Base-by-base conservation (phyloP, 2,888 invertebrate genomes). In the Latrodectus hesperus region DNA sequence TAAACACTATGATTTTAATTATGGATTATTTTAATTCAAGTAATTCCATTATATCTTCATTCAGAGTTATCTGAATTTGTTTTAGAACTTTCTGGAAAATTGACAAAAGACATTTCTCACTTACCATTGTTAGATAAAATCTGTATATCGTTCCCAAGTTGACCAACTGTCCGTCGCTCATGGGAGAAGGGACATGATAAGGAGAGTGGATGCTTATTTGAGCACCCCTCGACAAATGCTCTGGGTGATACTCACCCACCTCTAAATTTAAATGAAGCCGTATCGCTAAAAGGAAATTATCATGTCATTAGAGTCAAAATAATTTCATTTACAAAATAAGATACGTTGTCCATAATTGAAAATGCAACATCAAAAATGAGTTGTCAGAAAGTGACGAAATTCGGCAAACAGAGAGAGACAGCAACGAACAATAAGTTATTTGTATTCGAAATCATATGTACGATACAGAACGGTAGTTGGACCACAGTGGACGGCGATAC, bases 141-240 rank as follows among this genome's bases (percentile, higher is more conserved):
- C 88, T 84, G 68, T 88, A 88, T 11, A 88, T 88, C 6, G 78
- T 71, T 0, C 88, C 88, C 26, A 88, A 55, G 51, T 88, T 88
- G 16, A 88, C 72, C 14, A 88, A 68, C 16, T 67, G 67, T 9
- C 88, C 88, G 3, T 84, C 88, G 14, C 82, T 84, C 68, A 72
- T 80, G 14, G 88, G 88, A 4, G 88, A 84, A 6, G 88, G 88
- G 0, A 88, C 49, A 26, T 84, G 71, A 52, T 88, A 88, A 0
- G 88, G 84, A 1, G 88, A 82, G 51, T 88, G 88, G n/a, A 88
- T 75, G 38, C 75, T 75, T 9, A 88, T 80, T 52, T 88, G 88
- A 5, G 84, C 84, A n/a, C 88, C 88, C 2, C 88, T 26, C 0
- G 84, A 80, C 26, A 88, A 38, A 17, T 88, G 88, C n/a, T 73